Evolutionary conservation across 2,888 invertebrate species (phyloP).

Genomic region (Mythimna albipuncta): DNA sequence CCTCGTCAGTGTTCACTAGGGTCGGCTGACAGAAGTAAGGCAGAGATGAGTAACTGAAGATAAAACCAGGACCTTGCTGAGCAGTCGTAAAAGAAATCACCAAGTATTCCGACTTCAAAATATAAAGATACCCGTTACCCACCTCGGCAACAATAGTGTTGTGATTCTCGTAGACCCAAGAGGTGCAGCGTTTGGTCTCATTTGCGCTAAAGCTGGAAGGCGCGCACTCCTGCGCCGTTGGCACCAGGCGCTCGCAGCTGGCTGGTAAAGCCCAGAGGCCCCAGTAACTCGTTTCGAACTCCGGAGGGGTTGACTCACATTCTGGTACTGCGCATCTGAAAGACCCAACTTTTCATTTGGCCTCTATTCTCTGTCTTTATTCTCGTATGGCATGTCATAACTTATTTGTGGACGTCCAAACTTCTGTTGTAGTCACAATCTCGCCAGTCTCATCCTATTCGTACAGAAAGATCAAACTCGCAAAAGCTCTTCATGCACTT

Average conservation of each 20-base stretch:
- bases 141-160: conserved; percentile 78
- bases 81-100: neutral
- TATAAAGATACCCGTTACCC: neutral
- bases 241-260: conserved; percentile 75
- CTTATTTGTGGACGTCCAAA: too few relatives aligned
- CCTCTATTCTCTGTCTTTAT: too few relatives aligned
- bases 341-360: neutral
- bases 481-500: too few relatives aligned
- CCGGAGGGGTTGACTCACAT: conserved; percentile 79
- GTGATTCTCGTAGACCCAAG: conserved; percentile 80
- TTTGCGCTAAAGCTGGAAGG: conserved; percentile 75
- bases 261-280: conserved; percentile 80
- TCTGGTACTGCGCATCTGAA: conserved; percentile 85
- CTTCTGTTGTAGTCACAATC: too few relatives aligned
- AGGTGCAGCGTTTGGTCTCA: conserved; percentile 73
- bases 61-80: too few relatives aligned
- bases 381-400: too few relatives aligned
- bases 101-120: neutral
- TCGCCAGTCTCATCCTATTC: too few relatives aligned
- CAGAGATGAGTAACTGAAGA: too few relatives aligned
- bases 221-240: conserved; percentile 71
- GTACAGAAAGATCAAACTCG: too few relatives aligned
- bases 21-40: too few relatives aligned
- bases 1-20: too few relatives aligned
- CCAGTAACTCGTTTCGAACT: conserved; percentile 77